phyloP scores from a whole-genome alignment of 2,113 vertebrate genomes.

The Oryctolagus cuniculus region mOryCun1.1 NC_091436.1:111079501-111080000 shows the following conservation, averaged over 20 bases:
- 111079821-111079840: too few relatives aligned
- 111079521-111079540: neutral
- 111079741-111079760: neutral
- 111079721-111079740: neutral
- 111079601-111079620: neutral
- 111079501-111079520: slow-evolving; percentile 24
- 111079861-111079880: too few relatives aligned
- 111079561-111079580: neutral
- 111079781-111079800: neutral
- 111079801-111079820: too few relatives aligned
- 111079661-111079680: neutral
- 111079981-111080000: too few relatives aligned
- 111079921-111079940: too few relatives aligned
- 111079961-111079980: too few relatives aligned
- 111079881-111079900: too few relatives aligned
- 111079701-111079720: neutral
- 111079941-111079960: too few relatives aligned
- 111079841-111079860: too few relatives aligned
- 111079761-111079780: neutral
- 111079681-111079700: neutral
- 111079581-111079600: neutral
- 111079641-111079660: neutral
- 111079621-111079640: neutral
- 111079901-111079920: too few relatives aligned
- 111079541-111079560: neutral